Conservation (phyloP, 2,888 invertebrate species). For the Aporophyla nigra region DNA sequence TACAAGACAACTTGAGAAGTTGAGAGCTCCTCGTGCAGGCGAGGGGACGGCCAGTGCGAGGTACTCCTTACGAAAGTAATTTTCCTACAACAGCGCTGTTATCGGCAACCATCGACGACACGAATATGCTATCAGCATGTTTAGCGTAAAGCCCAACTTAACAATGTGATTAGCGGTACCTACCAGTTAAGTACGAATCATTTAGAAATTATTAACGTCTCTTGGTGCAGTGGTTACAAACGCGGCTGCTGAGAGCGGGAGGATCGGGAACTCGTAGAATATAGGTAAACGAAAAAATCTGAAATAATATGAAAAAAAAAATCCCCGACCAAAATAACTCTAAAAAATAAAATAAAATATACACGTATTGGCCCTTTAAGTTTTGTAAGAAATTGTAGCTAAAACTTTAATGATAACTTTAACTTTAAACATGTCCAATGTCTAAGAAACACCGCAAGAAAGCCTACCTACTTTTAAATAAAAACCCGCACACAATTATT, state of each 20-base stretch:
- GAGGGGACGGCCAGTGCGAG: neutral
- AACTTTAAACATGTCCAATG: too few species aligned
- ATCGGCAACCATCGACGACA: constrained; percentile 7
- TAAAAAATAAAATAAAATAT: too few species aligned
- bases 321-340: too few species aligned
- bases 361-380: too few species aligned
- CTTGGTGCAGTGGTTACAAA: neutral
- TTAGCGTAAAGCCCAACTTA: constrained; percentile 3
- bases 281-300: neutral
- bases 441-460: too few species aligned
- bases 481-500: too few species aligned
- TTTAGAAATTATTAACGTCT: neutral
- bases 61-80: constrained; percentile 12
- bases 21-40: neutral
- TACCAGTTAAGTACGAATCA: neutral
- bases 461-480: too few species aligned
- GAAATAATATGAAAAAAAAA: neutral
- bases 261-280: neutral
- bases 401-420: too few species aligned
- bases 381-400: too few species aligned
- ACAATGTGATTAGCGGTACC: neutral
- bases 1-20: neutral
- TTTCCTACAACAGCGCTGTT: constrained; percentile 10
- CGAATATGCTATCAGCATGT: constrained; percentile 1
- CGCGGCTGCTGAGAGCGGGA: neutral